These are phyloP conservation scores for Pachypanchax playfairii DNA, from an alignment of 2,113 vertebrate species.

Conservation along the genomic window DNA sequence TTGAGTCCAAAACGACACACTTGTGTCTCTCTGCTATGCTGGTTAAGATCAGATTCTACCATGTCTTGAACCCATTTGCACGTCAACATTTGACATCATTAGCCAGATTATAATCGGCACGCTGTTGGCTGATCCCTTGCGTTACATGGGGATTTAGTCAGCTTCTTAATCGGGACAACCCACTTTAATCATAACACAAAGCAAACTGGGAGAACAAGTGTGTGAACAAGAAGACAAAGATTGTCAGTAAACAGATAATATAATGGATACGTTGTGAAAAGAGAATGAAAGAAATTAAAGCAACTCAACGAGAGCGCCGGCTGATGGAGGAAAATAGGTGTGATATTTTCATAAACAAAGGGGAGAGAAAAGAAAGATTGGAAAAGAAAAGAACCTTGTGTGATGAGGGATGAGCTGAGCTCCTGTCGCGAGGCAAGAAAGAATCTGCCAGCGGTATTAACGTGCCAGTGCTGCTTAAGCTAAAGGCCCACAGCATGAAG, in stretches of 20 bases:
- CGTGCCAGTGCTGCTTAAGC: conserved; percentile 59
- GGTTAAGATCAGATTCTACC: conserved; percentile 37
- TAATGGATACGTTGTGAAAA: conserved; percentile 30
- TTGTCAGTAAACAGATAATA: conserved; percentile 42
- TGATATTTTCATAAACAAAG: conserved; percentile 26
- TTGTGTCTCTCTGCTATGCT: conserved; percentile 27
- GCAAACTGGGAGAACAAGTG: conserved; percentile 47
- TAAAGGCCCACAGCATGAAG: conserved; percentile 55
- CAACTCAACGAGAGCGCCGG: conserved; percentile 15
- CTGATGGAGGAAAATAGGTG: conserved; percentile 15
- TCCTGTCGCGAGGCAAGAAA: conserved; percentile 52
- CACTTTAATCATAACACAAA: conserved; percentile 62
- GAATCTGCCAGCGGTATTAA: conserved; percentile 60
- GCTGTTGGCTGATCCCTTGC: conserved; percentile 44
- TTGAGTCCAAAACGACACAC: conserved; percentile 23
- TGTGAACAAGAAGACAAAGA: conserved; percentile 51
- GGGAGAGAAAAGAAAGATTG: conserved; percentile 40
- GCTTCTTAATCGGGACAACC: conserved; percentile 50
- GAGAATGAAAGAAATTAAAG: conserved; percentile 25
- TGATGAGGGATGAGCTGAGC: conserved; percentile 60
- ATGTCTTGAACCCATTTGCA: conserved; percentile 39
- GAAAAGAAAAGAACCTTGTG: conserved; percentile 47
- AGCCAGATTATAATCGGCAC: conserved; percentile 58
- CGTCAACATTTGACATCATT: conserved; percentile 65
- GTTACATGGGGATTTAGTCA: conserved; percentile 60